Evolutionary conservation across 2,113 vertebrate species (phyloP).

Genomic region (Anarhynchus alexandrinus): DNA sequence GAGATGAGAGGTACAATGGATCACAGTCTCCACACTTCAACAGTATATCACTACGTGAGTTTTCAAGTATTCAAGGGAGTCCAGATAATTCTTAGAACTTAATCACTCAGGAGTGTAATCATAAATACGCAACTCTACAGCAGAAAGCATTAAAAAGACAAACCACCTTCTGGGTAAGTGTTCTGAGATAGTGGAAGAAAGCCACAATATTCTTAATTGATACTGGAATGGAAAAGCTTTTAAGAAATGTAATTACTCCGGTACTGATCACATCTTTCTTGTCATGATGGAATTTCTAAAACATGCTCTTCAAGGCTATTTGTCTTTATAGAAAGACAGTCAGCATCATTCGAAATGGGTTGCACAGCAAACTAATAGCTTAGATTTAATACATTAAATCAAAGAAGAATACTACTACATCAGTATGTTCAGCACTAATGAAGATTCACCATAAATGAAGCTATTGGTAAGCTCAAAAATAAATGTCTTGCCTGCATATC

Average conservation of each 20-base stretch:
- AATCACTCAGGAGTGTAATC: neutral
- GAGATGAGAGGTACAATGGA: neutral
- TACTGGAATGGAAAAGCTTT: conserved; percentile 37
- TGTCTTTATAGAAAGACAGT: neutral
- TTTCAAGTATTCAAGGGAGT: neutral
- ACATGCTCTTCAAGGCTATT: neutral
- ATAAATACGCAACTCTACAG: neutral
- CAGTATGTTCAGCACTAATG: neutral
- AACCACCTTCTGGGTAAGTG: neutral
- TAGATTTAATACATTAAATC: neutral
- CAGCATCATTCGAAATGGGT: neutral
- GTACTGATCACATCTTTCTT: neutral
- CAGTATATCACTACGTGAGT: neutral
- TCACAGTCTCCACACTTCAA: neutral
- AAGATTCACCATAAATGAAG: neutral
- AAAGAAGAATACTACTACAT: neutral
- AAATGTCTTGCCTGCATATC: neutral
- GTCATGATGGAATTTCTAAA: neutral
- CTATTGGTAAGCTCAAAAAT: neutral
- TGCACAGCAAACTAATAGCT: neutral
- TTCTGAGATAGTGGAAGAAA: conserved; percentile 8
- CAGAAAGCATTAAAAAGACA: conserved; percentile 20
- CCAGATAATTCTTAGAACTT: neutral
- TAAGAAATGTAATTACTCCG: conserved; percentile 21
- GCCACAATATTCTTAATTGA: conserved; percentile 3